These are phyloP conservation scores for Nematolebias whitei DNA, from an alignment of 2,113 vertebrate species.

Conservation along the genomic window DNA sequence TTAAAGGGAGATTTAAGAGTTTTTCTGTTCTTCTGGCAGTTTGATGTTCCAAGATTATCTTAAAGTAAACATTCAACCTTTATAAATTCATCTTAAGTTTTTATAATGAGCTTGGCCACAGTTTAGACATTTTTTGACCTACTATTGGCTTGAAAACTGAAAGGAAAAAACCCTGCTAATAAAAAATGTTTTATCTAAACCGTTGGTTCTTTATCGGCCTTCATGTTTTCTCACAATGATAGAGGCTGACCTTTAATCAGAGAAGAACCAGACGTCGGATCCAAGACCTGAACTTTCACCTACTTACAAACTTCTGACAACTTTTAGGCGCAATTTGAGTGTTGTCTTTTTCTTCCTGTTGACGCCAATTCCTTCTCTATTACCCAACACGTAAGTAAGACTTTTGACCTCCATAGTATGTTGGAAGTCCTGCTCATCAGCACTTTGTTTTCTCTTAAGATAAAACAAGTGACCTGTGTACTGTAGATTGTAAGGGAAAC, in stretches of 20 bases:
- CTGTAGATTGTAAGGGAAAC: neutral
- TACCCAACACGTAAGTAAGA: constrained; percentile 5
- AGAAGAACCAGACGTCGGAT: constrained; percentile 19
- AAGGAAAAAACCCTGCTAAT: neutral
- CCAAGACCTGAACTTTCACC: constrained; percentile 55
- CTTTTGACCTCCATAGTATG: constrained; percentile 34
- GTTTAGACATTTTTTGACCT: neutral
- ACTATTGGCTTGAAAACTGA: neutral
- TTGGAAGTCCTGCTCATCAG: constrained; percentile 12
- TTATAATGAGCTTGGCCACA: neutral
- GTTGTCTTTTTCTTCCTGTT: constrained; percentile 20
- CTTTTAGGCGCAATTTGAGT: constrained; percentile 22
- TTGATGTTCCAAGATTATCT: neutral
- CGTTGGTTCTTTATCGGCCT: neutral
- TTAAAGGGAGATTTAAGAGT: constrained; percentile 5
- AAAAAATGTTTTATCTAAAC: neutral
- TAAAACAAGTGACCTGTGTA: neutral
- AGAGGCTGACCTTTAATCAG: neutral
- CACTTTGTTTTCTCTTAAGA: neutral
- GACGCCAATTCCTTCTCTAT: neutral
- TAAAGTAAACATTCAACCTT: constrained; percentile 6
- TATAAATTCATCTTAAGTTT: neutral
- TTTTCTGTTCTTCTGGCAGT: neutral
- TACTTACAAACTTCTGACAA: constrained; percentile 38
- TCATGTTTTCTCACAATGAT: neutral